phyloP scores from a whole-genome alignment of 2,113 vertebrate genomes.

The Tenebrosternarchus preto region DNA sequence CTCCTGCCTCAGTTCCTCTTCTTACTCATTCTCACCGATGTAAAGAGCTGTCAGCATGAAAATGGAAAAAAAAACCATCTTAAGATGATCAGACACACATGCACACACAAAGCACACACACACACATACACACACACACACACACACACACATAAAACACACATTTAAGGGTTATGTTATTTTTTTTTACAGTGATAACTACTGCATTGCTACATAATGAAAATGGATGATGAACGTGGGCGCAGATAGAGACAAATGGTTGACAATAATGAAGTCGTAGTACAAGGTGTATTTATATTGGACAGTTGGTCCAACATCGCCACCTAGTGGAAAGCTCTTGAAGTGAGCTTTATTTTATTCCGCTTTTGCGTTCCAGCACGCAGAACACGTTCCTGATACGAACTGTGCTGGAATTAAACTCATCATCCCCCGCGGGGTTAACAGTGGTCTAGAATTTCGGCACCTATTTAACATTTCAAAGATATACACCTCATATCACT shows the following conservation, averaged over 20 bases:
- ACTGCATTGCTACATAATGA: constrained; percentile 19
- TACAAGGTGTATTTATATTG: neutral
- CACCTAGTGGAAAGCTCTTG: constrained; percentile 63
- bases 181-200: neutral
- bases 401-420: neutral
- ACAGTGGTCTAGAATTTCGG: neutral
- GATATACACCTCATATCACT: neutral
- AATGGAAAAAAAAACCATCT: neutral
- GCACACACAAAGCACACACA: too few species aligned
- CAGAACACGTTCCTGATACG: neutral
- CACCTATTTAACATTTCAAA: neutral
- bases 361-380: neutral
- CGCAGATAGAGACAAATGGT: neutral
- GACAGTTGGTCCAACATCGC: constrained; percentile 55
- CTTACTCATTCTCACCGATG: neutral
- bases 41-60: neutral
- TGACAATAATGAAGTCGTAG: neutral
- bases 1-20: neutral
- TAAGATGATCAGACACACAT: too few species aligned
- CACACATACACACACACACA: too few species aligned
- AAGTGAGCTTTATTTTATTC: neutral
- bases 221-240: neutral
- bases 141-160: too few species aligned
- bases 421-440: neutral
- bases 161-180: too few species aligned